A percentile compares a stretch with the other conserved stretches of the same genome.
These are phyloP conservation scores for Hydriomena furcata DNA, from an alignment of 2,888 invertebrate genomes.

Conservation along the genomic window DNA sequence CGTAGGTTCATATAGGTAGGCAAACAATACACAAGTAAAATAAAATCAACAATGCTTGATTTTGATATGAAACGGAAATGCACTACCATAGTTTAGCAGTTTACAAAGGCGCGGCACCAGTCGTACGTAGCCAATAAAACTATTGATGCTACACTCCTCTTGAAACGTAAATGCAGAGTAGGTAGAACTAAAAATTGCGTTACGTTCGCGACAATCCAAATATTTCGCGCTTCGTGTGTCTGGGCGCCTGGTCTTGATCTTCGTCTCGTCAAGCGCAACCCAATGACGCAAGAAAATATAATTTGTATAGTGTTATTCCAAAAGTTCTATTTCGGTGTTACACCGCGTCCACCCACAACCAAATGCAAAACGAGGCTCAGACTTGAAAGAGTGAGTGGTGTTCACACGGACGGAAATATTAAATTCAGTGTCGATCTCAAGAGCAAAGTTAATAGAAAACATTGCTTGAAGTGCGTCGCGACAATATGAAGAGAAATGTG, in stretches of 20 bases:
- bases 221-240: constrained; percentile 29
- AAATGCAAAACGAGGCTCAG: constrained; percentile 61
- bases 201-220: constrained; percentile 27
- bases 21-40: constrained; percentile 1
- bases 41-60: constrained; percentile 12
- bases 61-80: constrained; percentile 30
- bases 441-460: constrained; percentile 39
- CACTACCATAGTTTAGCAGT: constrained; percentile 21
- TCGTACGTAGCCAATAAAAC: constrained; percentile 26
- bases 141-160: constrained; percentile 17
- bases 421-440: constrained; percentile 51
- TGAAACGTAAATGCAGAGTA: constrained; percentile 8
- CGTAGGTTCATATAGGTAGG: no score
- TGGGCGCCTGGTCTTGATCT: constrained; percentile 67
- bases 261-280: constrained; percentile 60
- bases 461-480: constrained; percentile 41
- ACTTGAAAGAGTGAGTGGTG: constrained; percentile 63
- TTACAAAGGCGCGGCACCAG: constrained; percentile 22
- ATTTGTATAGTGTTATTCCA: constrained; percentile 79
- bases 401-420: constrained; percentile 49
- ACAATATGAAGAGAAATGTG: constrained; percentile 77
- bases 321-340: constrained; percentile 79
- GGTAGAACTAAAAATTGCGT: constrained; percentile 18
- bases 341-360: constrained; percentile 65
- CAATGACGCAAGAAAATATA: constrained; percentile 77